Evolutionary conservation across 2,113 vertebrate species (phyloP).

Genomic region (Etheostoma cragini): DNA sequence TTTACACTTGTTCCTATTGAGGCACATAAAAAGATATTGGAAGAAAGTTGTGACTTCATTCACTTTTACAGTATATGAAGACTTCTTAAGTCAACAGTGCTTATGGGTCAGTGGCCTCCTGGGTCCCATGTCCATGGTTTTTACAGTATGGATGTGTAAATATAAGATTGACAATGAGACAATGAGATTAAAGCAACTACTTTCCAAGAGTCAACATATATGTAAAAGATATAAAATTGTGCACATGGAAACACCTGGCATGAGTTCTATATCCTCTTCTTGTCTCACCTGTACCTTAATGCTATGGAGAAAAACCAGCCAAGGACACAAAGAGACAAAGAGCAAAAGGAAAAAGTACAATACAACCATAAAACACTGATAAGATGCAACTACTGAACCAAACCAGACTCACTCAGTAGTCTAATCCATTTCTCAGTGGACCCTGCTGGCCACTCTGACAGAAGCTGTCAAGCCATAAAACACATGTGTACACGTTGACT

Average conservation of each 20-base stretch:
- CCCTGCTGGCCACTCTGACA: not conserved
- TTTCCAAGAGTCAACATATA: no score
- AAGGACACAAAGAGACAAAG: conserved; percentile 2
- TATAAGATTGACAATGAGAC: no score
- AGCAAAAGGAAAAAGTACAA: not conserved
- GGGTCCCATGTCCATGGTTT: not conserved
- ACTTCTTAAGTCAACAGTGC: not conserved
- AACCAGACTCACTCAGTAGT: not conserved
- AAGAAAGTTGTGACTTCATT: not conserved
- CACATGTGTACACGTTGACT: not conserved
- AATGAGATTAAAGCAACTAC: no score
- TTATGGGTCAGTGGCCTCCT: no score
- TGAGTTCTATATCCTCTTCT: not conserved
- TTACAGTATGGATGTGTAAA: not conserved
- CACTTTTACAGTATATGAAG: not conserved
- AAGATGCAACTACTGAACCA: not conserved
- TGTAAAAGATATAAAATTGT: no score
- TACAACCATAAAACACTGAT: not conserved
- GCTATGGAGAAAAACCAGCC: not conserved
- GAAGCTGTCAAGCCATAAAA: not conserved
- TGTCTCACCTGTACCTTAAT: not conserved
- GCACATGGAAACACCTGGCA: not conserved
- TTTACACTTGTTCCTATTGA: not conserved
- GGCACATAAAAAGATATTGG: not conserved
- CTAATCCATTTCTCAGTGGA: not conserved